phyloP scores from a whole-genome alignment of 2,888 invertebrate species.

The Philaethria dido region DNA sequence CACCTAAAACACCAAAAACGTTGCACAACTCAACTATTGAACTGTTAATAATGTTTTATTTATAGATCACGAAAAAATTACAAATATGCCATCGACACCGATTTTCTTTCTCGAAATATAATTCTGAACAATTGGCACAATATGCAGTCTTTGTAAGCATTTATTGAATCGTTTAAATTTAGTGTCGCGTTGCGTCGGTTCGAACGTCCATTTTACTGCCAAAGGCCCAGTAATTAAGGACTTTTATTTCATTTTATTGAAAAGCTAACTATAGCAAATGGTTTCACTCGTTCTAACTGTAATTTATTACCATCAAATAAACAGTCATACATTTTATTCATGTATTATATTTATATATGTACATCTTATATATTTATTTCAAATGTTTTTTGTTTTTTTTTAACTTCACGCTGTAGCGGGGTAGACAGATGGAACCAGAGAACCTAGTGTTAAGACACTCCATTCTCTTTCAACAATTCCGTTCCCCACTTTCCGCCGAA shows the following conservation, averaged over 20 bases:
- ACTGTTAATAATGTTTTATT: not conserved
- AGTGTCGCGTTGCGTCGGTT: not conserved
- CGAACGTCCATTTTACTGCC: constrained; percentile 9
- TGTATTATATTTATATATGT: too few relatives aligned
- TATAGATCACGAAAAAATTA: not conserved
- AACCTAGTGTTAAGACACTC: too few relatives aligned
- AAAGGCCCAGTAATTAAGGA: constrained; percentile 3
- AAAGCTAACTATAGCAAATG: not conserved
- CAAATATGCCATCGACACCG: constrained; percentile 1
- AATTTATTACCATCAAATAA: not conserved
- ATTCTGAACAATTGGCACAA: constrained; percentile 7
- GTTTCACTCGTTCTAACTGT: not conserved
- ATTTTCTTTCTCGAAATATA: not conserved
- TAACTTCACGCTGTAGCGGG: too few relatives aligned
- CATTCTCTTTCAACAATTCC: too few relatives aligned
- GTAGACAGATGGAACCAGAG: too few relatives aligned
- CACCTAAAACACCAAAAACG: too few relatives aligned
- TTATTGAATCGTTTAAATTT: constrained; percentile 20
- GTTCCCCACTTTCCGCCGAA: too few relatives aligned
- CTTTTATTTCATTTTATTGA: not conserved
- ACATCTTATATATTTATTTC: too few relatives aligned
- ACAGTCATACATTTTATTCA: not conserved
- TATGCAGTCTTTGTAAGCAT: constrained; percentile 7
- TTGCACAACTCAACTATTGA: too few relatives aligned
- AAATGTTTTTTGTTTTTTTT: too few relatives aligned